Evolutionary conservation across 2,888 invertebrate genomes (phyloP).

Genomic region (Pomacea canaliculata): DNA sequence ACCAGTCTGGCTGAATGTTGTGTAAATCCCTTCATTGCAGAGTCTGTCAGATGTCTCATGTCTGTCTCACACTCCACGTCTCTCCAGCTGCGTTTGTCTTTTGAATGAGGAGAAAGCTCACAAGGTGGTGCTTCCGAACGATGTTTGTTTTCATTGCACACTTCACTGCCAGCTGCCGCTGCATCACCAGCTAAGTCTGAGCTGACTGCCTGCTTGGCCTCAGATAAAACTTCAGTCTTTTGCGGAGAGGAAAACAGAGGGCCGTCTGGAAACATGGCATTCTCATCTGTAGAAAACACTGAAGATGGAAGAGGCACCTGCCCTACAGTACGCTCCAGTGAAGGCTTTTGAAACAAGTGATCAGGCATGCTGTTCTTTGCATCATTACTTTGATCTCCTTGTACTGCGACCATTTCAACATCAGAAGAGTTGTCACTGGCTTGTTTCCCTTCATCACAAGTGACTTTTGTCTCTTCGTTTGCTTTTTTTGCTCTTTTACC

Average conservation of each 20-base stretch:
- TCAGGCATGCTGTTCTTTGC: conserved; percentile 7
- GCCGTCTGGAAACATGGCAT: conserved; percentile 61
- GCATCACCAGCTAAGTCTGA: conserved; percentile 3
- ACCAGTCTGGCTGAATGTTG: conserved; percentile 81
- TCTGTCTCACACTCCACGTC: conserved; percentile 29
- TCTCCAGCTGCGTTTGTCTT: conserved; percentile 33
- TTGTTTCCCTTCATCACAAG: conserved; percentile 7
- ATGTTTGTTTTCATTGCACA: conserved; percentile 7
- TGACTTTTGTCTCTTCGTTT: background rate
- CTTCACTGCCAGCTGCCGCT: background rate
- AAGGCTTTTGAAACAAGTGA: conserved; percentile 9
- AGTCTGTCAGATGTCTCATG: conserved; percentile 38
- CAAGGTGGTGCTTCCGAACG: background rate
- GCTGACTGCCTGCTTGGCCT: conserved; percentile 7
- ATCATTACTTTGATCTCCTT: background rate
- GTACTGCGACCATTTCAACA: background rate
- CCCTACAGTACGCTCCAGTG: conserved; percentile 2
- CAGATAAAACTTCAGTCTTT: background rate
- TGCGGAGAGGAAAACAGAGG: conserved; percentile 32
- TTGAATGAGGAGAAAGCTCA: conserved; percentile 15
- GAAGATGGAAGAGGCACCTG: conserved; percentile 18
- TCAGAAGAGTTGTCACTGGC: conserved; percentile 14
- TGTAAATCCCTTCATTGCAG: conserved; percentile 80
- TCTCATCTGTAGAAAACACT: conserved; percentile 43
- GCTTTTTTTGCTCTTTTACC: background rate